Evolutionary conservation across 2,888 invertebrate species (phyloP), one percentile per base, ranked within the genome.

Genomic region (Noctuana brunneofusca): DNA sequence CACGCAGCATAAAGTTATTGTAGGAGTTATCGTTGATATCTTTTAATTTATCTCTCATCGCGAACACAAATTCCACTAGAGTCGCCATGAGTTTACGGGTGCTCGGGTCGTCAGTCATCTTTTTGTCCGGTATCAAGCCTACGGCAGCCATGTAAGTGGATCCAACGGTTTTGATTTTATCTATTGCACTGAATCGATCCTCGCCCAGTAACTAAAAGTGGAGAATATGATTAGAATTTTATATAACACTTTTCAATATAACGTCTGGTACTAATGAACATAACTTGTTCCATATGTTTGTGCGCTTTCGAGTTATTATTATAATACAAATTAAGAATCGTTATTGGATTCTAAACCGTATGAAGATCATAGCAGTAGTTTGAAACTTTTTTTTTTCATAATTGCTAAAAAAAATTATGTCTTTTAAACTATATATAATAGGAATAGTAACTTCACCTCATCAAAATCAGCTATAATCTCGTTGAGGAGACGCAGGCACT

Each of bases 381-480:
- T 24, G 4, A 30, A 30, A n/a, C n/a, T n/a, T n/a, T n/a, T n/a
- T n/a, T n/a, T n/a, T n/a, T n/a, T n/a, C n/a, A n/a, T n/a, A n/a
- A n/a, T n/a, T n/a, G n/a, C n/a, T n/a, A n/a, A n/a, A n/a, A n/a
- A n/a, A n/a, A n/a, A n/a, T n/a, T n/a, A n/a, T n/a, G n/a, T n/a
- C n/a, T n/a, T n/a, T n/a, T n/a, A n/a, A n/a, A n/a, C n/a, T n/a
- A n/a, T n/a, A n/a, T n/a, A n/a, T n/a, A n/a, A 49, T 24, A 3
- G 14, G n/a, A 27, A 24, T 14, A 41, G 16, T 41, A 16, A 3
- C 3, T 3, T 55, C 41, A 55, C 55, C 89, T 98, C 97, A 86
- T 99, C 99, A 83, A 99, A 99, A 90, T 99, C 99, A 0, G 98
- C 98, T 69, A 99, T 99, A 80, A 99, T 99, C 92, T 99, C 99